These are phyloP conservation scores for Adelges cooleyi DNA, from an alignment of 1,140 invertebrate species.

Conservation along the genomic window DNA sequence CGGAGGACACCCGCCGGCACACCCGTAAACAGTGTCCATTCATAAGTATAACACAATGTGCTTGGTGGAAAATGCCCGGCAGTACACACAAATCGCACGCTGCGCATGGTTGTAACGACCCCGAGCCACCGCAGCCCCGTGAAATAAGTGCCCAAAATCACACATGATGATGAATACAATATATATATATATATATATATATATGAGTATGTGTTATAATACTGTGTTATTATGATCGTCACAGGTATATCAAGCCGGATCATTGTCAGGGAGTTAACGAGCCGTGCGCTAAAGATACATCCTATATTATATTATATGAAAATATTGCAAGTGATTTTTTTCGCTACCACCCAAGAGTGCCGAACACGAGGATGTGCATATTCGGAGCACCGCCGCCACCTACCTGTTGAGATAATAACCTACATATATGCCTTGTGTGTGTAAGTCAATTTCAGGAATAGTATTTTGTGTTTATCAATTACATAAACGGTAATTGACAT, in stretches of 20 bases:
- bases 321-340: not conserved
- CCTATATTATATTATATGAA: too few species aligned
- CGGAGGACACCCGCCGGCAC: not conserved
- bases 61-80: too few species aligned
- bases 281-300: conserved; percentile 2
- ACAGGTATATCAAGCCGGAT: not conserved
- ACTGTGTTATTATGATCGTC: not conserved
- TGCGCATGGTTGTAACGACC: not conserved
- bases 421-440: too few species aligned
- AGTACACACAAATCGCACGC: too few species aligned
- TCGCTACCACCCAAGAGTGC: not conserved
- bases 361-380: too few species aligned
- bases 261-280: conserved; percentile 12
- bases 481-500: too few species aligned
- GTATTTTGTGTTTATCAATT: too few species aligned
- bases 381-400: not conserved
- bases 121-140: not conserved
- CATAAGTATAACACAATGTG: too few species aligned
- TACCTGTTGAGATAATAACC: not conserved
- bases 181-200: not conserved
- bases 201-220: not conserved
- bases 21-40: conserved; percentile 12
- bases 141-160: not conserved
- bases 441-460: too few species aligned
- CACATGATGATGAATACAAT: not conserved